Percentiles rank a stretch among this genome's conserved stretches.
Conservation (phyloP, 2,113 vertebrate species). For the Hippocampus comes region DNA sequence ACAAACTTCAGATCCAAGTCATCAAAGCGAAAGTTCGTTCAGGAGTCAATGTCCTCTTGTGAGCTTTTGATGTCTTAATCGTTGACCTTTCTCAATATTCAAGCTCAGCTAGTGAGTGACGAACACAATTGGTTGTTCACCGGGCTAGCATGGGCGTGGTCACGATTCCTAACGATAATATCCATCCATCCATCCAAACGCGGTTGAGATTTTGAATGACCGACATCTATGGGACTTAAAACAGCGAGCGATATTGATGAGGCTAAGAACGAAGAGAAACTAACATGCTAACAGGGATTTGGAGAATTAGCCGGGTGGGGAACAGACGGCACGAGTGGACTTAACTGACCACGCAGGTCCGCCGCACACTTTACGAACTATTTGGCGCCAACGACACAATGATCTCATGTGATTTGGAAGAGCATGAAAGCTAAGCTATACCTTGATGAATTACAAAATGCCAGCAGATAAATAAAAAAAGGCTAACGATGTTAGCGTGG, state of each 20-base stretch:
- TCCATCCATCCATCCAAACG: no score
- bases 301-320: background rate
- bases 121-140: no score
- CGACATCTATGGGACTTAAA: no score
- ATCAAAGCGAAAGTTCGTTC: background rate
- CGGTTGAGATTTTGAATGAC: no score
- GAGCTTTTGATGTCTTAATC: background rate
- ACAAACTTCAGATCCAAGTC: background rate
- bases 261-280: background rate
- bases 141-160: no score
- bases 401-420: no score
- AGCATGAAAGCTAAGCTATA: no score
- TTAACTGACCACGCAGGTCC: background rate
- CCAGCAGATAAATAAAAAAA: background rate
- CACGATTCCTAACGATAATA: no score
- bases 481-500: background rate
- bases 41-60: background rate
- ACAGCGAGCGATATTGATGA: no score
- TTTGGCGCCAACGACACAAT: no score
- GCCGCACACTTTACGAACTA: no score
- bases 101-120: background rate
- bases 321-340: background rate
- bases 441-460: no score
- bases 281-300: background rate
- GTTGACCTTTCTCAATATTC: background rate